Conservation (phyloP, 2,113 vertebrate genomes). For the Orientallactaga bullata region DNA sequence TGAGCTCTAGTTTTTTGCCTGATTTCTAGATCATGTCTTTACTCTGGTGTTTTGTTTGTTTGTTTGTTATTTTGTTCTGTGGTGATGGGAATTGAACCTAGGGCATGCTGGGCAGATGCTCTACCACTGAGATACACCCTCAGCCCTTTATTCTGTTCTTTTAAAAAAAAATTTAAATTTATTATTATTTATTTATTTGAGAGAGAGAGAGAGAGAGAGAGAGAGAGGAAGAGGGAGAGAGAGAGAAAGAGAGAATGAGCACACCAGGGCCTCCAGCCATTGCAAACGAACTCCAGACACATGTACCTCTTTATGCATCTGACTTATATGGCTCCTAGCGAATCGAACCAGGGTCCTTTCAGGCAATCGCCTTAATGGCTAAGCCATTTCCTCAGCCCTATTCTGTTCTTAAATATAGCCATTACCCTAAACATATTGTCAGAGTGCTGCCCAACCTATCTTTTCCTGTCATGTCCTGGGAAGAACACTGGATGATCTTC, state of each 20-base stretch:
- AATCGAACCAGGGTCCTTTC: too few relatives aligned
- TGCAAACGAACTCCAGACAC: too few relatives aligned
- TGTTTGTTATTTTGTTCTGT: background rate
- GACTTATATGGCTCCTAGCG: too few relatives aligned
- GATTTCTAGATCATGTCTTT: background rate
- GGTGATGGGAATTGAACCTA: background rate
- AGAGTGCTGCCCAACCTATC: background rate
- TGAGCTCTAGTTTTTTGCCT: conserved; percentile 31
- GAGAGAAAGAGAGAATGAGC: too few relatives aligned
- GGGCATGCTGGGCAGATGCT: background rate
- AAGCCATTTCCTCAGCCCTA: background rate
- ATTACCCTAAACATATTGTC: background rate
- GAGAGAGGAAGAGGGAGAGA: too few relatives aligned
- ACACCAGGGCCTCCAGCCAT: too few relatives aligned
- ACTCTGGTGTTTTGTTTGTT: background rate
- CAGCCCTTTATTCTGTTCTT: too few relatives aligned
- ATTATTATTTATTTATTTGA: too few relatives aligned
- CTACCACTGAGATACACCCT: too few relatives aligned
- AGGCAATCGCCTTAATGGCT: background rate
- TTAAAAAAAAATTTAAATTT: too few relatives aligned
- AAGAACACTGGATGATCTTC: background rate
- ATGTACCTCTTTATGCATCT: too few relatives aligned
- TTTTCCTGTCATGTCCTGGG: background rate
- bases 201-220: too few relatives aligned
- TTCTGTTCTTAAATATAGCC: conserved; percentile 8